Evolutionary conservation across 2,888 invertebrate species (phyloP).

Genomic region (Aleiodes leptofemur): DNA sequence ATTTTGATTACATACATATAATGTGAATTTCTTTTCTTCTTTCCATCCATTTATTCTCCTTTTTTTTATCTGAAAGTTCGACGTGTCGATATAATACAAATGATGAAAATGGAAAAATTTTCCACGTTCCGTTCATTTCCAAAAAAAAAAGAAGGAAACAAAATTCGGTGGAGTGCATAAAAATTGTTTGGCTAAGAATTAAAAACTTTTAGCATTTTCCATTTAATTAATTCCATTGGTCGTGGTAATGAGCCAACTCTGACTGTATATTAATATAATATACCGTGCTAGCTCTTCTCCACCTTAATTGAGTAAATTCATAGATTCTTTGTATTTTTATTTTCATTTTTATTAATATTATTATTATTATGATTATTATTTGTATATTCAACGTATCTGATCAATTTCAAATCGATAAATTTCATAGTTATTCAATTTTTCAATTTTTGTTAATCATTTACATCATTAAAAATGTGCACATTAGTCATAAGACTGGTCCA

Average conservation of each 20-base stretch:
- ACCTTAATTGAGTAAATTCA: conserved; percentile 67
- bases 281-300: conserved; percentile 71
- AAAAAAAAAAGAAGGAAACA: too few species aligned
- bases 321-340: conserved; percentile 65
- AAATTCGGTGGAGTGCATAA: conserved; percentile 68
- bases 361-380: conserved; percentile 50
- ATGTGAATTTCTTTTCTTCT: conserved; percentile 61
- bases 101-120: conserved; percentile 74
- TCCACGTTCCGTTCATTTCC: neutral
- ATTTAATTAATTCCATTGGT: conserved; percentile 70
- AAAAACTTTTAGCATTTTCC: conserved; percentile 30
- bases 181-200: conserved; percentile 61
- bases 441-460: conserved; percentile 61
- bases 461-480: conserved; percentile 68
- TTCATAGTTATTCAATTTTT: conserved; percentile 52
- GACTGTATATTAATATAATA: conserved; percentile 75
- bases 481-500: conserved; percentile 64
- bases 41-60: neutral
- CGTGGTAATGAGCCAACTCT: conserved; percentile 71
- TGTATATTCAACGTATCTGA: conserved; percentile 57
- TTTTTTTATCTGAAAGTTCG: conserved; percentile 58
- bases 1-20: conserved; percentile 75
- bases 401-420: conserved; percentile 70
- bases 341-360: conserved; percentile 8
- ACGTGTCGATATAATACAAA: conserved; percentile 74